Evolutionary conservation across 30 jellyfish, hydroid and myxozoan species (phyloP), one percentile per base, ranked within the genome.

Genomic region (Turritopsis rubra): DNA sequence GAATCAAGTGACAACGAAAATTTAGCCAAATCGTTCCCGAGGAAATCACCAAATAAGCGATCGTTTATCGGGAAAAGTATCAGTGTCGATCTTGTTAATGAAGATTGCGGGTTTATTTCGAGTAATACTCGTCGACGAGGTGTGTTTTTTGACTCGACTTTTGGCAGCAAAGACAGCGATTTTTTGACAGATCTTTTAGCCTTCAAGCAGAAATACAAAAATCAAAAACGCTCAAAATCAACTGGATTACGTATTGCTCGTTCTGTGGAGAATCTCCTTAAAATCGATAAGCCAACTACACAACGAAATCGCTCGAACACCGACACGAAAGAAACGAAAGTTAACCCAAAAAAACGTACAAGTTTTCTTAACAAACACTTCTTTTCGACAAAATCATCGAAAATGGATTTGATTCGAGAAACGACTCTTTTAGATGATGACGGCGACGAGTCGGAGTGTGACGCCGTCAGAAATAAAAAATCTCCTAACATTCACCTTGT

Each of bases 41-140:
- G 60, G 13, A 41, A 41, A 41, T 41, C 60, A 41, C 9, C 60
- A 41, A 41, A 41, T 41, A 41, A 41, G 13, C 71, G 74, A 28
- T 82, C 88, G 72, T 82, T 82, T 71, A 82, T 82, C 0, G 88
- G 88, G 41, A 30, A 82, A 53, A 82, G 88, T 41, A 82, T 82
- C 1, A 54, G 88, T 52, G 88, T 82, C 3, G 88, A 82, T 71
- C 0, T 82, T n/a, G 21, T 65, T 1, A 29, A 29, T 71, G 88
- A 82, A n/a, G 83, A 66, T 8, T 81, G 72, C 21, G 73, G 88
- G 7, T 82, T 65, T 82, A 7, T 65, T 3, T 66, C 88, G 28
- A 71, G 71, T 25, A 66, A 71, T 21, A 82, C 53, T 68, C 72
- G 88, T 27, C 85, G 88, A 13, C 65, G 72, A 65, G 88, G 88